phyloP scores from a whole-genome alignment of 2,888 invertebrate species.

The Therioaphis trifolii region DNA sequence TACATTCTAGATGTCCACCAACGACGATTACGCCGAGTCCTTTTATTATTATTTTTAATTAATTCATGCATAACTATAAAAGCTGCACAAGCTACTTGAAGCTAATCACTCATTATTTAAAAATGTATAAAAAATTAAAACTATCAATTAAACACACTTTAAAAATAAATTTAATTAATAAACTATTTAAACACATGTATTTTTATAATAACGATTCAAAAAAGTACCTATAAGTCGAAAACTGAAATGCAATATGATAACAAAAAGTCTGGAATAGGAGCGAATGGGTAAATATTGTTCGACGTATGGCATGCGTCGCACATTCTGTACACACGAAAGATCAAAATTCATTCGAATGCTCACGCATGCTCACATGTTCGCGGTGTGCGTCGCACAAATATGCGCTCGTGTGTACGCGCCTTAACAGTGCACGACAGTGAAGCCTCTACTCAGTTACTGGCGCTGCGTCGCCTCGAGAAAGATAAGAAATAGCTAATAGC shows the following conservation, averaged over 20 bases:
- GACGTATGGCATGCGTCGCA: too few species aligned
- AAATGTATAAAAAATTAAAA: background rate
- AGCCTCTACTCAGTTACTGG: too few species aligned
- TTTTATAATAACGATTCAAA: background rate
- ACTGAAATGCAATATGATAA: background rate
- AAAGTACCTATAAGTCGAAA: background rate
- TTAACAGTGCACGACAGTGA: too few species aligned
- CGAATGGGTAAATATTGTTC: too few species aligned
- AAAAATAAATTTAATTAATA: background rate
- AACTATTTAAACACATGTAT: background rate
- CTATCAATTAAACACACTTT: constrained; percentile 1
- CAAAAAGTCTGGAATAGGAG: background rate
- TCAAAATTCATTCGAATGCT: too few species aligned
- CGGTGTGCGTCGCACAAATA: too few species aligned
- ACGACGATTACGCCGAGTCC: constrained; percentile 12
- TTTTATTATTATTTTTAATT: background rate
- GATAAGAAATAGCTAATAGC: too few species aligned
- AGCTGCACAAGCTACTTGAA: background rate
- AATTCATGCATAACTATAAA: constrained; percentile 7
- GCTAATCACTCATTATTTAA: constrained; percentile 8
- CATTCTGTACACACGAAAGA: too few species aligned
- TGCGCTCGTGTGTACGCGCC: too few species aligned
- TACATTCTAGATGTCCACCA: constrained; percentile 18
- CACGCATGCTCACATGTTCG: too few species aligned
- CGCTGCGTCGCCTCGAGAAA: too few species aligned